phyloP scores from a whole-genome alignment of 2,888 invertebrate species.

The Plemyria rubiginata region DNA sequence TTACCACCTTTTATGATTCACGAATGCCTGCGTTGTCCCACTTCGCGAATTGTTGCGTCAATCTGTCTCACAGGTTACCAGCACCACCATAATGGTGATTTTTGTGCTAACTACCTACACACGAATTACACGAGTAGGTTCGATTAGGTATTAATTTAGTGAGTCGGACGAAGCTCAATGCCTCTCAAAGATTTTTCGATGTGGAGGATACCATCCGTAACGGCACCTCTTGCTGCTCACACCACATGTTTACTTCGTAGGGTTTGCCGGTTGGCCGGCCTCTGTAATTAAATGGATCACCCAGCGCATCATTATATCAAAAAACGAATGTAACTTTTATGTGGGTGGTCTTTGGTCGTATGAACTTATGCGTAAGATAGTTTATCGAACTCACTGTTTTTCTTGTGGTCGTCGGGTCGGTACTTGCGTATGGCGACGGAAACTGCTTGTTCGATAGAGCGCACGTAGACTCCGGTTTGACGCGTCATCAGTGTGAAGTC shows the following conservation, averaged over 20 bases:
- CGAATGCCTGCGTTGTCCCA: slow-evolving; percentile 33
- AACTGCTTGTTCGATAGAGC: slow-evolving; percentile 93
- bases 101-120: background rate
- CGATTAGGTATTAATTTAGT: slow-evolving; percentile 57
- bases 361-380: background rate
- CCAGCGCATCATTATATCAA: slow-evolving; percentile 51
- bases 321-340: background rate
- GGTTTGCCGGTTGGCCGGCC: slow-evolving; percentile 32
- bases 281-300: slow-evolving; percentile 71
- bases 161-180: slow-evolving; percentile 54
- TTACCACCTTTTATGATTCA: slow-evolving; percentile 42
- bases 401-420: slow-evolving; percentile 83
- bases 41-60: slow-evolving; percentile 38
- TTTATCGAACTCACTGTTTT: slow-evolving; percentile 71
- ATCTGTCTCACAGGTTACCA: slow-evolving; percentile 27
- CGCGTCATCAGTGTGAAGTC: slow-evolving; percentile 92
- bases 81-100: background rate
- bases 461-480: slow-evolving; percentile 90
- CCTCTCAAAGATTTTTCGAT: slow-evolving; percentile 65
- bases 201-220: slow-evolving; percentile 46
- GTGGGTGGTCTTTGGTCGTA: background rate
- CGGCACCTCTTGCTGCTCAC: slow-evolving; percentile 46
- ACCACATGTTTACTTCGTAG: slow-evolving; percentile 41
- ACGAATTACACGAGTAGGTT: background rate
- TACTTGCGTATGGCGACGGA: slow-evolving; percentile 93